A percentile compares a stretch with the other conserved stretches of the same genome.
phyloP scores from a whole-genome alignment of 1,140 invertebrate species.

The Cylas formicarius region DNA sequence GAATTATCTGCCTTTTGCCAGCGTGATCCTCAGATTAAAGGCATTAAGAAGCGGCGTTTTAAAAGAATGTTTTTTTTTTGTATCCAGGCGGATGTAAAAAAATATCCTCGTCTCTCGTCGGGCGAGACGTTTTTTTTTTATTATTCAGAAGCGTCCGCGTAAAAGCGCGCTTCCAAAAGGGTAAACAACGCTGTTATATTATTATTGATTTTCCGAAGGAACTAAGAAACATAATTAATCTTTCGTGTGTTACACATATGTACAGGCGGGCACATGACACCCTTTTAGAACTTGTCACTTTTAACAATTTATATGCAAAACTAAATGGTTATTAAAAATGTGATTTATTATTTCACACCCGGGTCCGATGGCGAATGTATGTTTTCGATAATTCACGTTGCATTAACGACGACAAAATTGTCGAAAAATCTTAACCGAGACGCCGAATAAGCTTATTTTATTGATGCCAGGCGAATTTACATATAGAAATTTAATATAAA shows the following conservation, averaged over 20 bases:
- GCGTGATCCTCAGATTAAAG: conserved; percentile 16
- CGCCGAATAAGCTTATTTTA: too few species aligned
- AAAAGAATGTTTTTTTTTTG: conserved; percentile 6
- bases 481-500: too few species aligned
- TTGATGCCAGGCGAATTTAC: too few species aligned
- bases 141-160: too few species aligned
- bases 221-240: conserved; percentile 20
- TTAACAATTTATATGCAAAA: conserved; percentile 18
- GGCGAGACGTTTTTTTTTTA: too few species aligned
- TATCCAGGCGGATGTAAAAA: conserved; percentile 2
- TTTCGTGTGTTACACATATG: conserved; percentile 20
- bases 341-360: conserved; percentile 22
- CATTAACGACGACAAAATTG: too few species aligned
- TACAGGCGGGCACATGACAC: conserved; percentile 19
- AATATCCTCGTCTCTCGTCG: too few species aligned
- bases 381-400: too few species aligned
- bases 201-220: conserved; percentile 19
- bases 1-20: conserved; percentile 15
- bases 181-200: conserved; percentile 16
- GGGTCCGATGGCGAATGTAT: too few species aligned
- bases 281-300: conserved; percentile 20
- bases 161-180: too few species aligned
- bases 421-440: too few species aligned
- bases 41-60: conserved; percentile 5
- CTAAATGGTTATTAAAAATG: conserved; percentile 22